These are phyloP conservation scores for Calosoma granatense DNA, from an alignment of 1,140 invertebrate genomes.

Conservation along the genomic window DNA sequence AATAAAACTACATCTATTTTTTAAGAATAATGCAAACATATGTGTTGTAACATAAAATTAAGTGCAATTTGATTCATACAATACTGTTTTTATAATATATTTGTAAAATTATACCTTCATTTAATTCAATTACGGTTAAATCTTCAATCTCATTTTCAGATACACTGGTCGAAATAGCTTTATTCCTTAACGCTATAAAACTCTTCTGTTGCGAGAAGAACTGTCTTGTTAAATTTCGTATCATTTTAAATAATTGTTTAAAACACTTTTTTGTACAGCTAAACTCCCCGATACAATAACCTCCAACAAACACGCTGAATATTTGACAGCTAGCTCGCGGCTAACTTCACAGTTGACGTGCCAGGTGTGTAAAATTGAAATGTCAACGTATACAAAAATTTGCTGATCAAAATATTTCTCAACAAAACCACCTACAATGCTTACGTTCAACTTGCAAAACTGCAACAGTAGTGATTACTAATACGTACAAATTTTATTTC, in stretches of 20 bases:
- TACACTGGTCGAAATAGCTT: background rate
- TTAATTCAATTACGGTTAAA: background rate
- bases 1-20: too few species aligned
- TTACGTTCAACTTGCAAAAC: too few species aligned
- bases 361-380: background rate
- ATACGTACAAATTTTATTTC: background rate
- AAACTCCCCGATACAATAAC: too few species aligned
- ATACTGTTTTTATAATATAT: background rate
- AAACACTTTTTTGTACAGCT: too few species aligned
- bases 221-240: background rate
- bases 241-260: too few species aligned
- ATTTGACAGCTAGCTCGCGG: background rate
- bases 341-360: background rate
- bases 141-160: background rate
- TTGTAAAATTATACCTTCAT: background rate
- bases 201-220: background rate
- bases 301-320: too few species aligned
- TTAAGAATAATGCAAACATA: too few species aligned
- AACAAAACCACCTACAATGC: too few species aligned
- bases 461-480: too few species aligned
- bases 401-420: background rate
- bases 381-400: slow-evolving; percentile 8
- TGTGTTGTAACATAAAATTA: too few species aligned
- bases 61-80: background rate
- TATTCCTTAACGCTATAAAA: background rate